Conservation (phyloP, 2,113 vertebrate species). For the Cavia porcellus region DNA sequence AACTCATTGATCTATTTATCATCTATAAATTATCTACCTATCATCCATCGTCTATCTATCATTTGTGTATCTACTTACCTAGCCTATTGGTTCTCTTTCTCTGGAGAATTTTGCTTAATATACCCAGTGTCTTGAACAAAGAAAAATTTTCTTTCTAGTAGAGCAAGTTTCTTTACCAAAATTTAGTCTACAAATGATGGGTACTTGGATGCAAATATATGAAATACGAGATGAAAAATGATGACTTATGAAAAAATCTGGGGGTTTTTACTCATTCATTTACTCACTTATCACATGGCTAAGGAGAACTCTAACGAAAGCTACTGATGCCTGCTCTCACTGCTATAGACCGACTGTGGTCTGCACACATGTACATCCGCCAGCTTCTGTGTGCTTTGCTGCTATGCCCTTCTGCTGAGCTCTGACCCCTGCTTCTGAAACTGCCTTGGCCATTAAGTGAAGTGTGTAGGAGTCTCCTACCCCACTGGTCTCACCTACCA, state of each 20-base stretch:
- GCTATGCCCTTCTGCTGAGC: neutral
- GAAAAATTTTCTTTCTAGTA: neutral
- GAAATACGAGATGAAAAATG: neutral
- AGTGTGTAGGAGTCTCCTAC: neutral
- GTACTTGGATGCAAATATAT: neutral
- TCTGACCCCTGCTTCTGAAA: neutral
- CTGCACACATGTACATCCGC: too few species aligned
- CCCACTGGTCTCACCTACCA: neutral
- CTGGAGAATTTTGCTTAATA: neutral
- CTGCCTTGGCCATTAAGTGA: neutral
- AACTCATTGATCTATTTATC: neutral
- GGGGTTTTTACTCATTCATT: neutral
- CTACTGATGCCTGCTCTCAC: neutral
- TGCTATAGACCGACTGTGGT: neutral
- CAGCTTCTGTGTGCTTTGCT: neutral
- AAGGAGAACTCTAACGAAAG: neutral
- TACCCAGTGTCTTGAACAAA: neutral
- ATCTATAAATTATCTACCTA: neutral
- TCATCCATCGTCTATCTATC: neutral
- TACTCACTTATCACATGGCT: neutral
- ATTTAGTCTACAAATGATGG: neutral
- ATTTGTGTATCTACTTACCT: neutral
- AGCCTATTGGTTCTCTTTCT: neutral
- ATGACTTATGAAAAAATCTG: neutral
- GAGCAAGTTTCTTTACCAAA: neutral